Percentiles rank a stretch among this genome's conserved stretches.
These are phyloP conservation scores for Mercenaria mercenaria DNA, from an alignment of 1,140 invertebrate species.

Conservation along the genomic window DNA sequence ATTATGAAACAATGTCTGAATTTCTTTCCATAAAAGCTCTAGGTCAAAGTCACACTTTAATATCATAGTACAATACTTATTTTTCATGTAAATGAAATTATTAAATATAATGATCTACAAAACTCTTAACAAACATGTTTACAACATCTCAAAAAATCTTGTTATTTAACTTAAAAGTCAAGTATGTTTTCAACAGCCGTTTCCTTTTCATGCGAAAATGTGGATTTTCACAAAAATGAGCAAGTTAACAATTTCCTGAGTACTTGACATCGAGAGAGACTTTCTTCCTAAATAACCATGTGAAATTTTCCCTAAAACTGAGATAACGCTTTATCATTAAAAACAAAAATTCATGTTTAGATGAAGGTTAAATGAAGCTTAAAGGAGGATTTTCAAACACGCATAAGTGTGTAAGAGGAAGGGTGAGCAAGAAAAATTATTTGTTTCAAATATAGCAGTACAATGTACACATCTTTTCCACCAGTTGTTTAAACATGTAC, in stretches of 20 bases:
- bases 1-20: no score
- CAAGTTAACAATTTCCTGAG: slow-evolving; percentile 5
- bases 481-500: no score
- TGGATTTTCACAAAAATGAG: slow-evolving; percentile 36
- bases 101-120: no score
- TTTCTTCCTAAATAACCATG: not conserved
- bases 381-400: not conserved
- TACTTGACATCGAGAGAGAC: not conserved
- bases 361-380: not conserved
- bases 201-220: slow-evolving; percentile 43
- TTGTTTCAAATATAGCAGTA: no score
- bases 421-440: no score
- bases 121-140: not conserved
- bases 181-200: slow-evolving; percentile 10
- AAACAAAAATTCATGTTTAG: not conserved
- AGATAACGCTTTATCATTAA: not conserved
- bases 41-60: no score
- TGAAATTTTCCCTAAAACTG: slow-evolving; percentile 38
- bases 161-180: slow-evolving; percentile 35
- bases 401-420: no score
- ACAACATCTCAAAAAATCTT: slow-evolving; percentile 3
- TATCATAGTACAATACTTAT: no score
- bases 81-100: no score
- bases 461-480: no score
- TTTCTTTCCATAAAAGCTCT: no score